Conservation (phyloP, 2,113 vertebrate species). For the Spea bombifrons region DNA sequence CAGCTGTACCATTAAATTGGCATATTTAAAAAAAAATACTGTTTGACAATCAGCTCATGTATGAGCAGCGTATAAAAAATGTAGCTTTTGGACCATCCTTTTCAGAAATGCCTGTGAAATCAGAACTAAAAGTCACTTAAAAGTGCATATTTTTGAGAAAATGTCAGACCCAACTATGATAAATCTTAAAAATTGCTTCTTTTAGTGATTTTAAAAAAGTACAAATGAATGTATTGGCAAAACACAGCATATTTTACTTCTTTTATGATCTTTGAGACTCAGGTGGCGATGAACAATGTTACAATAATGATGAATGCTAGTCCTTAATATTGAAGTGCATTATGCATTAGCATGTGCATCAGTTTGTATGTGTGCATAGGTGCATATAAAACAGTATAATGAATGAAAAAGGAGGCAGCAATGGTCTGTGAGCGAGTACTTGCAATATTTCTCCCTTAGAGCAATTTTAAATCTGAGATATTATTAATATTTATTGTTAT, state of each 20-base stretch:
- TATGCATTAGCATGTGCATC: too few relatives aligned
- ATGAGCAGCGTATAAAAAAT: slow-evolving; percentile 14
- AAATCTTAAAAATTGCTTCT: slow-evolving; percentile 34
- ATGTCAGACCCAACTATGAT: slow-evolving; percentile 30
- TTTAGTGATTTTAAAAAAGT: slow-evolving; percentile 32
- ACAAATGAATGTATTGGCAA: slow-evolving; percentile 32
- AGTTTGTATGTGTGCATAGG: too few relatives aligned
- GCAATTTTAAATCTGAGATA: too few relatives aligned
- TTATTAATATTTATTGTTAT: too few relatives aligned
- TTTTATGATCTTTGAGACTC: slow-evolving; percentile 1
- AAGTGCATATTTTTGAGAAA: slow-evolving; percentile 38
- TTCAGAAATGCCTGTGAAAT: slow-evolving; percentile 33
- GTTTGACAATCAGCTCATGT: slow-evolving; percentile 19
- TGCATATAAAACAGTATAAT: too few relatives aligned
- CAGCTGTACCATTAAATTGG: slow-evolving; percentile 21
- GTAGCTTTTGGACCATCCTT: slow-evolving; percentile 28
- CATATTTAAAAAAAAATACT: slow-evolving; percentile 34
- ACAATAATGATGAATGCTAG: background rate
- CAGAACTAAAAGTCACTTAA: slow-evolving; percentile 40
- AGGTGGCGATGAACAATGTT: background rate
- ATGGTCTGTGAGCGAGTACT: too few relatives aligned
- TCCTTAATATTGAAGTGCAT: background rate
- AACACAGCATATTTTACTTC: slow-evolving; percentile 16
- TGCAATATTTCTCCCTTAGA: too few relatives aligned
- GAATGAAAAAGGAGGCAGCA: too few relatives aligned